A percentile compares a stretch with the other conserved stretches of the same genome.
These are phyloP conservation scores for Dysmachus trigonus DNA, from an alignment of 2,888 invertebrate species.

Conservation along the genomic window DNA sequence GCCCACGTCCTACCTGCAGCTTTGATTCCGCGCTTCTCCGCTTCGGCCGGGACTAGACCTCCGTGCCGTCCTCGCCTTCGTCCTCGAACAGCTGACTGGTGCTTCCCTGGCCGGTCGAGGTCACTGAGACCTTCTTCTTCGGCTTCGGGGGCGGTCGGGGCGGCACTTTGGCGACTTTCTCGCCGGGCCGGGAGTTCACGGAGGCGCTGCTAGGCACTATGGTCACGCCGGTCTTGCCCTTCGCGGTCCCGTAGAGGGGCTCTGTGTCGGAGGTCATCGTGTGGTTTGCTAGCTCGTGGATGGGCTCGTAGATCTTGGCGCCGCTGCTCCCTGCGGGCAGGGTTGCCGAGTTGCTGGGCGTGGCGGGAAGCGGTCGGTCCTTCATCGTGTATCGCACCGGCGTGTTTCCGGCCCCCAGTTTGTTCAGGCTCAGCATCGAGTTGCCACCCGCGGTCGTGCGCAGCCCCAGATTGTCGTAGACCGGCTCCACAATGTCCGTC, in stretches of 20 bases:
- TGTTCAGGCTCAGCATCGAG: slow-evolving; percentile 80
- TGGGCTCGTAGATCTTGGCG: slow-evolving; percentile 62
- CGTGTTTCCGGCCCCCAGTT: slow-evolving; percentile 69
- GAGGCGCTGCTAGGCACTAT: slow-evolving; percentile 57
- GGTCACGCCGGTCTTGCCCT: slow-evolving; percentile 57
- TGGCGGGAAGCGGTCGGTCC: slow-evolving; percentile 73
- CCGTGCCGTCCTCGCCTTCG: slow-evolving; percentile 88
- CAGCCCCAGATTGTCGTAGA: slow-evolving; percentile 86
- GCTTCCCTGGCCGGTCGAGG: slow-evolving; percentile 62
- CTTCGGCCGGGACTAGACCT: slow-evolving; percentile 70
- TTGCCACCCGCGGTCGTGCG: slow-evolving; percentile 89
- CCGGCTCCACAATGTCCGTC: slow-evolving; percentile 73
- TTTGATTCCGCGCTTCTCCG: background rate
- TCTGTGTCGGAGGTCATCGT: slow-evolving; percentile 59
- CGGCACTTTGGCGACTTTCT: slow-evolving; percentile 73
- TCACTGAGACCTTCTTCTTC: slow-evolving; percentile 76
- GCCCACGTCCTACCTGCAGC: background rate
- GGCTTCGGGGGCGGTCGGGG: slow-evolving; percentile 86
- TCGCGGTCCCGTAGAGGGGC: slow-evolving; percentile 59
- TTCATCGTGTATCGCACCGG: slow-evolving; percentile 70
- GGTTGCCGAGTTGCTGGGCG: slow-evolving; percentile 64
- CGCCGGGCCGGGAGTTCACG: slow-evolving; percentile 41
- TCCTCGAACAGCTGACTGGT: slow-evolving; percentile 85
- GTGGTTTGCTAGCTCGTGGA: slow-evolving; percentile 60
- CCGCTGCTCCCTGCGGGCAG: slow-evolving; percentile 51